Percentiles rank a stretch among this genome's conserved stretches.
phyloP scores from a whole-genome alignment of 2,113 vertebrate species.

The Paratilapia polleni region DNA sequence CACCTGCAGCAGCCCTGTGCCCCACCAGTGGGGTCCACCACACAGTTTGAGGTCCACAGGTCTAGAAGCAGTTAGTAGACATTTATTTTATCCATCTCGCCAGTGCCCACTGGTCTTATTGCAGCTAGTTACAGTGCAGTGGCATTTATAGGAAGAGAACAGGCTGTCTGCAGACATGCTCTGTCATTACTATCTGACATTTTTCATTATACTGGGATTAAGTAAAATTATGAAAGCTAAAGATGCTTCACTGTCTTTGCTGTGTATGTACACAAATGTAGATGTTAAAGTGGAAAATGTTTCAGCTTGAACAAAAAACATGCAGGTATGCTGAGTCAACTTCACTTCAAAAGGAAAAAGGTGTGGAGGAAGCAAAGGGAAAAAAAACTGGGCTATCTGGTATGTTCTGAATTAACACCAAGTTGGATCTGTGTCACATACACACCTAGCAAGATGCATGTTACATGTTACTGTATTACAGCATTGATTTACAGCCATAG shows the following conservation, averaged over 20 bases:
- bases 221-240: neutral
- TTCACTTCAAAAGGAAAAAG: neutral
- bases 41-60: neutral
- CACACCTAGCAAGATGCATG: neutral
- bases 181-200: neutral
- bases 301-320: neutral
- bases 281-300: neutral
- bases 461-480: neutral
- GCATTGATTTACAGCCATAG: too few species aligned
- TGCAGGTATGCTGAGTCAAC: neutral
- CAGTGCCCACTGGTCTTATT: too few species aligned
- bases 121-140: neutral
- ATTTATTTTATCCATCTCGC: neutral
- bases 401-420: neutral
- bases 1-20: neutral
- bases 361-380: neutral
- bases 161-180: neutral
- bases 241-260: neutral
- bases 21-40: neutral
- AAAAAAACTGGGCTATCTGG: neutral
- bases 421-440: neutral
- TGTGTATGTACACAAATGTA: neutral
- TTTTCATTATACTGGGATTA: neutral
- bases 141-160: neutral
- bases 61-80: too few species aligned